Percentiles rank a stretch among this genome's conserved stretches.
These are phyloP conservation scores for Fukomys damarensis DNA, from an alignment of 2,113 vertebrate species.

Conservation along the genomic window DNA sequence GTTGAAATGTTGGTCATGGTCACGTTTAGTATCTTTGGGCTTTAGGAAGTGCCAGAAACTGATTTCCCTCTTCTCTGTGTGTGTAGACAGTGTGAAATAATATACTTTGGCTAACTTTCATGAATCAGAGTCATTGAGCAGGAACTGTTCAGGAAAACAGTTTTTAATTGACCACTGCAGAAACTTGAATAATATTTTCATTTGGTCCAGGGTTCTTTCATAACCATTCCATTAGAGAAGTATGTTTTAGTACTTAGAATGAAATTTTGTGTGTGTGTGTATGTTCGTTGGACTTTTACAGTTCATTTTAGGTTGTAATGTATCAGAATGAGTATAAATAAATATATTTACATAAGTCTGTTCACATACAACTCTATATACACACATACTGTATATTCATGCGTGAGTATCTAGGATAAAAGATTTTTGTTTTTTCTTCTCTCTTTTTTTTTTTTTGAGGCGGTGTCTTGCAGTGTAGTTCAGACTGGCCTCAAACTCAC, in stretches of 20 bases:
- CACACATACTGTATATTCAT: neutral
- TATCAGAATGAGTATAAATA: constrained; percentile 40
- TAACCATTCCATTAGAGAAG: constrained; percentile 29
- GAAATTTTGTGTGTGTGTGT: constrained; percentile 6
- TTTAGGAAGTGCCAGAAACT: constrained; percentile 18
- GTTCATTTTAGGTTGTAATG: neutral
- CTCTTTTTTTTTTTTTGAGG: too few relatives aligned
- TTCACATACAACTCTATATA: neutral
- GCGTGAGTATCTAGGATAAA: neutral
- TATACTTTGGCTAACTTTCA: constrained; percentile 49
- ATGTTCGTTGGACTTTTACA: constrained; percentile 15
- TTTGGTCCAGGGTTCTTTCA: constrained; percentile 18
- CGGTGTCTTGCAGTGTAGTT: too few relatives aligned
- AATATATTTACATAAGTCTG: neutral
- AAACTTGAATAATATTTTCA: constrained; percentile 58
- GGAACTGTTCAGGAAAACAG: constrained; percentile 17
- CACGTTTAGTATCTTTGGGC: constrained; percentile 25
- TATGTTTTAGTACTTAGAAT: constrained; percentile 54
- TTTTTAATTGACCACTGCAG: constrained; percentile 47
- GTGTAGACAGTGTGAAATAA: constrained; percentile 39
- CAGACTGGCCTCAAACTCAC: too few relatives aligned
- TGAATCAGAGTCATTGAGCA: neutral
- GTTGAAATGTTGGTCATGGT: constrained; percentile 36
- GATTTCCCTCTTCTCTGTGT: neutral
- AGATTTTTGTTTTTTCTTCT: neutral